Percentiles rank a stretch among this genome's conserved stretches.
These are phyloP conservation scores for Strigops habroptila DNA, from an alignment of 2,113 vertebrate genomes.

Conservation along the genomic window DNA sequence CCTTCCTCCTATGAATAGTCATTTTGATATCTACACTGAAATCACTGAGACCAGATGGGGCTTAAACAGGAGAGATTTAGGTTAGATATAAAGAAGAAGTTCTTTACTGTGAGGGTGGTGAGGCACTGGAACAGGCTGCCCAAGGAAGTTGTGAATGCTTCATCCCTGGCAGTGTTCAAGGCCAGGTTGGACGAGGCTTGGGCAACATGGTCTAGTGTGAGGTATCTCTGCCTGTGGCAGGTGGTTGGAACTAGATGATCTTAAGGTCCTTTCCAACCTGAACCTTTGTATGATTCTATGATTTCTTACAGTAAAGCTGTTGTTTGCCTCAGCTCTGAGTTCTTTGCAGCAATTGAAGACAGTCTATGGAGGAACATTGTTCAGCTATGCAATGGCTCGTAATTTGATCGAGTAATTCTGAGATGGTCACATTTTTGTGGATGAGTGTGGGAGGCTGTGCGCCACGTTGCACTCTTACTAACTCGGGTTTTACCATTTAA, in stretches of 20 bases:
- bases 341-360: neutral
- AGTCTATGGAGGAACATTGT: neutral
- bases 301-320: neutral
- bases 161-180: neutral
- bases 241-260: neutral
- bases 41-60: neutral
- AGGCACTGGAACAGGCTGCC: neutral
- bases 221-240: neutral
- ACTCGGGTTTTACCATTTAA: neutral
- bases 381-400: neutral
- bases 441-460: neutral
- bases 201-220: neutral
- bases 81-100: neutral
- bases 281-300: neutral
- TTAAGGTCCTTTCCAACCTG: neutral
- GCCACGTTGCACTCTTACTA: neutral
- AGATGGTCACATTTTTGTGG: conserved; percentile 31
- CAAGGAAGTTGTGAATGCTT: neutral
- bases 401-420: conserved; percentile 8
- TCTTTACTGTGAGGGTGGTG: neutral
- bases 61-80: neutral
- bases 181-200: neutral
- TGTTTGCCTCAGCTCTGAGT: neutral
- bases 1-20: neutral
- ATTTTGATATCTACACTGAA: neutral